These are phyloP conservation scores for Paralvinella palmiformis DNA, from an alignment of 1,140 invertebrate species.

Conservation along the genomic window DNA sequence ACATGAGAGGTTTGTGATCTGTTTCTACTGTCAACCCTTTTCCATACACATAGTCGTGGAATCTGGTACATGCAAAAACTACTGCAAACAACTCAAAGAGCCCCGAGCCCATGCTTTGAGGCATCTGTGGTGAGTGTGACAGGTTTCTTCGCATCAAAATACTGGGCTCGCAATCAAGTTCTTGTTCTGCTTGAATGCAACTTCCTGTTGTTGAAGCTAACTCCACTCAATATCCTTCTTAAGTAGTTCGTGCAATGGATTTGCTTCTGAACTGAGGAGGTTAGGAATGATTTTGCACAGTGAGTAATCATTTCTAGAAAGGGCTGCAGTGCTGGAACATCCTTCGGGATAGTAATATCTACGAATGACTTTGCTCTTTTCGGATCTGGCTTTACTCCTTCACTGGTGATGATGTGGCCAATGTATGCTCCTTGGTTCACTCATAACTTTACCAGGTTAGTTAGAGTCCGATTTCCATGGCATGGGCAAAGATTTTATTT, in stretches of 20 bases:
- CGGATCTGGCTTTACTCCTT: neutral
- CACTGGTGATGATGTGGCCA: neutral
- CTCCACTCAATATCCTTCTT: neutral
- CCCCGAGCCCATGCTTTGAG: constrained; percentile 32
- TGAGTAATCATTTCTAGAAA: neutral
- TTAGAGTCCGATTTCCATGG: neutral
- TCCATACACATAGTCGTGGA: constrained; percentile 35
- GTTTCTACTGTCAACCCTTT: constrained; percentile 31
- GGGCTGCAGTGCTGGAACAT: neutral
- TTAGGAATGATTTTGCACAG: neutral
- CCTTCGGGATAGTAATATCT: neutral
- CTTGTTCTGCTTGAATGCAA: constrained; percentile 12
- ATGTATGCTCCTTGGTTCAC: neutral
- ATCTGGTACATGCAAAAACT: constrained; percentile 23
- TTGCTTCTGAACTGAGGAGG: neutral
- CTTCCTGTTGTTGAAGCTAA: constrained; percentile 20
- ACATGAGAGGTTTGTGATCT: constrained; percentile 44
- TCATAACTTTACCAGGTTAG: neutral
- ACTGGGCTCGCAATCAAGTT: constrained; percentile 7
- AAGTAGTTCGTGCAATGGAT: neutral
- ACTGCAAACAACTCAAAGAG: constrained; percentile 42
- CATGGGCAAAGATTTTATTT: no score
- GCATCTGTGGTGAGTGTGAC: constrained; percentile 33
- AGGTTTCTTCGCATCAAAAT: constrained; percentile 28
- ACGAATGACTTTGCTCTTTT: neutral